Percentiles rank a stretch among this genome's conserved stretches.
phyloP scores from a whole-genome alignment of 2,888 invertebrate genomes.

The Calameuta filiformis region DNA sequence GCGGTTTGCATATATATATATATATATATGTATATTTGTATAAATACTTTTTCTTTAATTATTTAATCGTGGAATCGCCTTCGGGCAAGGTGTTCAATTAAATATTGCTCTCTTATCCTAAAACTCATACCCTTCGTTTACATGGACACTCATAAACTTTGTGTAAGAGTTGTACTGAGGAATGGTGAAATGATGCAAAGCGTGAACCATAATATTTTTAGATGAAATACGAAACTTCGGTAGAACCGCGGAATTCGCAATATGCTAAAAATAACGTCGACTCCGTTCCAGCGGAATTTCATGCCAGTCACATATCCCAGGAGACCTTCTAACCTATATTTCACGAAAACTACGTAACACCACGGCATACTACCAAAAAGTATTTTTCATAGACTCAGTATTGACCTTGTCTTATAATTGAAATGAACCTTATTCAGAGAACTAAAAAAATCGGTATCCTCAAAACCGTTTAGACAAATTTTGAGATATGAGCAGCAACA shows the following conservation, averaged over 20 bases:
- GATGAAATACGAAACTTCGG: conserved; percentile 22
- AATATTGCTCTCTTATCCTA: background rate
- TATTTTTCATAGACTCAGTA: background rate
- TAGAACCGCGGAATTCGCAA: conserved; percentile 7
- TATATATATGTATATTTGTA: conserved; percentile 19
- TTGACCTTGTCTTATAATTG: background rate
- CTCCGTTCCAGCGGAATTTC: conserved; percentile 9
- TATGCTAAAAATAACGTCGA: conserved; percentile 2
- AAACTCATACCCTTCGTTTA: background rate
- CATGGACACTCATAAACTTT: background rate
- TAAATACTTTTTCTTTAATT: conserved; percentile 20
- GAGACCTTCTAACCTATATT: conserved; percentile 1
- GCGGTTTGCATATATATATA: conserved; percentile 4
- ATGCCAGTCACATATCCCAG: background rate
- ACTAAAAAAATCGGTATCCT: background rate
- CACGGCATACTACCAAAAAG: background rate
- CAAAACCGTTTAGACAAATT: background rate
- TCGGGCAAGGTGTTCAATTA: background rate
- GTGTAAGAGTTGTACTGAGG: background rate
- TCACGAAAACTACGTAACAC: background rate
- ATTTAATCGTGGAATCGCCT: background rate
- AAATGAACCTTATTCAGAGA: background rate
- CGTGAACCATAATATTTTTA: conserved; percentile 30
- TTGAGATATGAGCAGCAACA: background rate
- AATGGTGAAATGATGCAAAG: background rate